Evolutionary conservation across 2,797 vertebrate genomes (phyloP), one percentile per base, ranked within the genome.

Genomic region (Micrastur ruficollis): DNA sequence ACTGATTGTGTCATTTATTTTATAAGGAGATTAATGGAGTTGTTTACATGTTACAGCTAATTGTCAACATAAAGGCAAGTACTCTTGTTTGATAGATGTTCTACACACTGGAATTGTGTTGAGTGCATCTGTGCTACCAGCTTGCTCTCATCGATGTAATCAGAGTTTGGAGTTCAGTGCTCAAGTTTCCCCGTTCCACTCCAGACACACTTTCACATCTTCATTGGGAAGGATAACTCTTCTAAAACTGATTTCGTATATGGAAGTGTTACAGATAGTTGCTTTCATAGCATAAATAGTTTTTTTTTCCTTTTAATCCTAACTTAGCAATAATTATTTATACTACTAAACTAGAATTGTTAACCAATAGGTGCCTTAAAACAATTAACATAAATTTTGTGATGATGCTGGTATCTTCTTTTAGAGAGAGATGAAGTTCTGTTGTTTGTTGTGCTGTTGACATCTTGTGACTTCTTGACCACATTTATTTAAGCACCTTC

Each of bases 121-220:
- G 23, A 13, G 6, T 42, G 47, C 23, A 12, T 47, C 70, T 2
- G 0, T 55, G 18, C 46, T 36, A 6, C 73, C 3, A 1, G 5
- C 26, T 36, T 67, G 36, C 14, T 73, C 36, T 63, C 49, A 68
- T 55, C 62, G 47, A 0, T 10, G 66, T 46, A 78, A 32, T 36
- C 1, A 2, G 58, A 12, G n/a, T 23, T 46, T 27, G 78, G 42
- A 58, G 16, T 46, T 47, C 11, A 22, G 38, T 42, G 31, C n/a
- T 75, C 0, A 0, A 32, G 25, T 75, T n/a, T 61, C 11, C n/a
- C 12, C 8, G 3, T 7, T 49, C 27, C 4, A 6, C 55, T 80
- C 21, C 62, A 74, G 34, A 17, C 4, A 6, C 1, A 3, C 10
- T 65, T 5, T 50, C 19, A 17, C 20, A 3, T 38, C 53, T 55